A percentile compares a stretch with the other conserved stretches of the same genome.
These are phyloP conservation scores for Aphis gossypii DNA, from an alignment of 1,140 invertebrate genomes.

Conservation along the genomic window DNA sequence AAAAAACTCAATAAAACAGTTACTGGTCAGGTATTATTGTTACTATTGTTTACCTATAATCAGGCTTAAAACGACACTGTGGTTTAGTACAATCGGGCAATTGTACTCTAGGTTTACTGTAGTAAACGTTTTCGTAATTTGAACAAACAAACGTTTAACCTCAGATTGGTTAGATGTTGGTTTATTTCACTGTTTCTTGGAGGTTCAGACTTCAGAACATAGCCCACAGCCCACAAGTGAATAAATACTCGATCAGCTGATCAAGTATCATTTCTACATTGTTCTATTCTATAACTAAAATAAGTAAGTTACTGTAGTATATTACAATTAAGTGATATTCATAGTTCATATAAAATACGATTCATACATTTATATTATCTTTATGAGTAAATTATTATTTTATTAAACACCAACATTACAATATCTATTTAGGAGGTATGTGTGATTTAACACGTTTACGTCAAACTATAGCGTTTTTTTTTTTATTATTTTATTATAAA, in stretches of 20 bases:
- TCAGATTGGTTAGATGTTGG: no score
- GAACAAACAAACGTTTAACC: no score
- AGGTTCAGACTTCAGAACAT: neutral
- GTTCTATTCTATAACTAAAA: neutral
- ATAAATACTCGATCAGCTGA: neutral
- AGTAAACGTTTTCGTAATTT: neutral
- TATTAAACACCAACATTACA: neutral
- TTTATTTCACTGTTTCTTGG: neutral
- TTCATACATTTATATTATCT: neutral
- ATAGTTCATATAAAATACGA: neutral
- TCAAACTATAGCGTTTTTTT: neutral
- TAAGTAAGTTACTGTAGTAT: neutral
- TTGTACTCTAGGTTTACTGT: neutral
- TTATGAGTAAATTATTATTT: neutral
- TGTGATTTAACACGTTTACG: neutral
- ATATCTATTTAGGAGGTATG: neutral
- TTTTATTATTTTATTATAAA: no score
- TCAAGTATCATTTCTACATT: neutral
- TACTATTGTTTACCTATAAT: neutral
- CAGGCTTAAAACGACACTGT: neutral
- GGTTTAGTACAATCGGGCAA: neutral
- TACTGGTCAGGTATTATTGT: neutral
- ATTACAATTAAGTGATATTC: neutral
- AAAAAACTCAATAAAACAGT: no score
- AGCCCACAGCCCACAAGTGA: no score